Base-by-base conservation (phyloP, 2,113 vertebrate species). In the Ia io region DNA sequence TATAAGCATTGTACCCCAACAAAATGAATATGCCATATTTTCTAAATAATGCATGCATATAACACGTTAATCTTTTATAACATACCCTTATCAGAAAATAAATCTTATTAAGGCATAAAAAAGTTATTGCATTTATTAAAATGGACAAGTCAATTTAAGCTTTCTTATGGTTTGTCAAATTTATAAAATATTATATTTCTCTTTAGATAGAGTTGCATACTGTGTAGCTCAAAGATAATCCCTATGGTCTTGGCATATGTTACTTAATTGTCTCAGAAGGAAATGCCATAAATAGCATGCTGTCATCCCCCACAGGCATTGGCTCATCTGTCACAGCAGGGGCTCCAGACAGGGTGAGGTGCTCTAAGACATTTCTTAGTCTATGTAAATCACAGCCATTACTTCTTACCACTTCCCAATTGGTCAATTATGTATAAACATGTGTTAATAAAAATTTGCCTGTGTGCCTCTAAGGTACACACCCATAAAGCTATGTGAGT, bases 231-330 rank as follows among this genome's bases (percentile, higher is more conserved):
- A 98, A 97, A 98, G 98, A 98, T 98, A 98, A 98, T 98, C 98
- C 98, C 98, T 91, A 98, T 98, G 98, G 98, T 98, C 98, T 98
- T 98, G 98, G 98, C 99, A 99, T 99, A 99, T 99, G 99, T 98
- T 99, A 98, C 98, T 98, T 99, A 99, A 99, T 99, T 99, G 98
- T 99, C 98, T 99, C 97, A 98, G 98, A 98, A 98, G 98, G 98
- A 98, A 98, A 98, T 98, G 98, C 98, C 98, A 98, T 98, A 98
- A 98, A 98, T 98, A 98, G 98, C 98, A 98, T 98, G 99, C 98
- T 98, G 98, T 98, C 98, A 98, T 98, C 97, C 98, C 99, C 99
- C 98, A 98, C 98, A 98, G 98, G 98, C 98, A 98, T 97, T 97
- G 98, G 97, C 98, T 99, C 98, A 99, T 99, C 99, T 99, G 98